Conservation (phyloP, 2,113 vertebrate genomes). For the Orthochromis malagaraziensis region DNA sequence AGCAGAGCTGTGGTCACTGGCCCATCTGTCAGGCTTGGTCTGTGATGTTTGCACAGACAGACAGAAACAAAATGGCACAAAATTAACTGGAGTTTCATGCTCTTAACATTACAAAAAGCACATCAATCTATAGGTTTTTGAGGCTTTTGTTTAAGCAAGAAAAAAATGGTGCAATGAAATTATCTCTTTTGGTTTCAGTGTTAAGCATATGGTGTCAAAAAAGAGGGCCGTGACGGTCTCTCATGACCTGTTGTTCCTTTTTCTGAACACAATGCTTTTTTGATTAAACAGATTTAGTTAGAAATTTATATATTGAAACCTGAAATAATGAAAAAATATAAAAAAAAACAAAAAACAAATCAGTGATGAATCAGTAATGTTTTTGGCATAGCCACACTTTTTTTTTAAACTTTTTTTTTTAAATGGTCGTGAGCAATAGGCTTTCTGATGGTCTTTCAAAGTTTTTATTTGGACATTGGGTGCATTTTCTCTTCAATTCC, state of each 20-base stretch:
- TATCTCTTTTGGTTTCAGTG: not conserved
- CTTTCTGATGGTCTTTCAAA: not conserved
- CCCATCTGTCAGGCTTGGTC: slow-evolving; percentile 46
- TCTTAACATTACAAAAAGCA: not conserved
- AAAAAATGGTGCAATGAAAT: not conserved
- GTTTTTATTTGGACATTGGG: not conserved
- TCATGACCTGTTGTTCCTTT: not conserved
- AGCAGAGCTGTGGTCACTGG: slow-evolving; percentile 15
- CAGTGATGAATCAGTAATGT: not conserved
- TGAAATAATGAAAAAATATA: not conserved
- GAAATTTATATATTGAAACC: not conserved
- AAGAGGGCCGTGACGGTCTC: not conserved
- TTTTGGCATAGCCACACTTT: not conserved
- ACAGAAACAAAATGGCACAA: not conserved
- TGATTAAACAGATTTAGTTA: not conserved
- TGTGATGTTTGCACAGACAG: not conserved
- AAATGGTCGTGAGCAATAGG: not conserved
- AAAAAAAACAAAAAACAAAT: not conserved
- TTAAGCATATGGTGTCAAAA: not conserved
- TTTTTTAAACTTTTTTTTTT: not conserved
- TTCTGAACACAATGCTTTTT: not conserved
- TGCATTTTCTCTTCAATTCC: not conserved
- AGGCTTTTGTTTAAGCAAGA: not conserved
- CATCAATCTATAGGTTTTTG: not conserved
- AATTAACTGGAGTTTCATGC: not conserved